These are phyloP conservation scores for Calycopis cecrops DNA, from an alignment of 1,140 invertebrate genomes.

Conservation along the genomic window DNA sequence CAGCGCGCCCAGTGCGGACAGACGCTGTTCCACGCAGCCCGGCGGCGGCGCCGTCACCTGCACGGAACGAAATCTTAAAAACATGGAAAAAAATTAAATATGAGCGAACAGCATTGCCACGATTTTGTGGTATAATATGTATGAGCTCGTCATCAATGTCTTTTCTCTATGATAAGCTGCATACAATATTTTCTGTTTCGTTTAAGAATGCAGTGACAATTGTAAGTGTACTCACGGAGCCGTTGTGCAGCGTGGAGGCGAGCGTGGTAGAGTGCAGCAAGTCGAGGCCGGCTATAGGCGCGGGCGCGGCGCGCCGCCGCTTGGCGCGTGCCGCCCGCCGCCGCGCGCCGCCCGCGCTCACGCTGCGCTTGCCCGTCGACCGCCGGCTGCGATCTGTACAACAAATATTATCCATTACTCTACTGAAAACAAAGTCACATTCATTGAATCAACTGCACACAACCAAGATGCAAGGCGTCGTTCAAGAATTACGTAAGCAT, in stretches of 20 bases:
- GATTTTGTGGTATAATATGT: too few species aligned
- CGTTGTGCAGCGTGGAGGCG: conserved; percentile 82
- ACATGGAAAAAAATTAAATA: too few species aligned
- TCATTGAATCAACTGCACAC: too few species aligned
- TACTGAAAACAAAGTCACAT: too few species aligned
- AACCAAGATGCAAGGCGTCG: too few species aligned
- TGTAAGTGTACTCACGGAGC: conserved; percentile 51
- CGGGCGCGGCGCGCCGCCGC: conserved; percentile 52
- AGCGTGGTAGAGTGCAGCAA: conserved; percentile 93
- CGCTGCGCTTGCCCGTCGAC: conserved; percentile 57
- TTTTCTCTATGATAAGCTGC: background rate
- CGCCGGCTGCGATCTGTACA: conserved; percentile 52
- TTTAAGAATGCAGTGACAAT: background rate
- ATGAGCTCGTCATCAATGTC: too few species aligned
- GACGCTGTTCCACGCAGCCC: conserved; percentile 92
- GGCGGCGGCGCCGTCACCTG: conserved; percentile 81
- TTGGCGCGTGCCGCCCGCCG: conserved; percentile 50
- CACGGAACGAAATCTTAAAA: too few species aligned
- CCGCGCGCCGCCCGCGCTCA: conserved; percentile 60
- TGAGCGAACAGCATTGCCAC: too few species aligned
- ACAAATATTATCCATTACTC: too few species aligned
- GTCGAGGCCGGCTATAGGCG: conserved; percentile 87
- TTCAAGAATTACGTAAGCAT: too few species aligned
- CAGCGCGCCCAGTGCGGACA: conserved; percentile 82
- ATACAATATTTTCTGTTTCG: background rate